Conservation (phyloP, 2,888 invertebrate genomes). For the Marasmarcha lunaedactyla region DNA sequence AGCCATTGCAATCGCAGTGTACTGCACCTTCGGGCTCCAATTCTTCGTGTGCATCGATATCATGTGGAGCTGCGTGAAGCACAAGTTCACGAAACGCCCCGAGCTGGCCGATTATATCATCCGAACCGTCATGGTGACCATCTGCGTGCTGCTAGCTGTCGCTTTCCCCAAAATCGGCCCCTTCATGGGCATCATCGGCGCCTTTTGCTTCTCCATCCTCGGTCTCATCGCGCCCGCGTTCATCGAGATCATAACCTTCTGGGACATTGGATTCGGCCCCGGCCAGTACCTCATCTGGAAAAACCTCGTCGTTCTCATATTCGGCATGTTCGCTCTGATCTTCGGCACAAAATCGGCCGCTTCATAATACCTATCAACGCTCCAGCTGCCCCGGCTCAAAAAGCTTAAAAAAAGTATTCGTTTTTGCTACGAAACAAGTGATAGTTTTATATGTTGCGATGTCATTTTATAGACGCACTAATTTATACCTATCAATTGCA, state of each 20-base stretch:
- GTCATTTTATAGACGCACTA: too few relatives aligned
- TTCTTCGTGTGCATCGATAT: slow-evolving; percentile 97
- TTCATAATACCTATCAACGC: slow-evolving; percentile 26
- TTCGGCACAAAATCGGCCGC: slow-evolving; percentile 74
- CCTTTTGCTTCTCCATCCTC: slow-evolving; percentile 91
- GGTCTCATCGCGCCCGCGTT: slow-evolving; percentile 89
- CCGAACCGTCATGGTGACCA: slow-evolving; percentile 74
- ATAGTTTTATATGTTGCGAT: too few relatives aligned
- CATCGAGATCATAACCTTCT: slow-evolving; percentile 87
- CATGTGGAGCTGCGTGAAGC: slow-evolving; percentile 86
- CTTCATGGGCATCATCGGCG: slow-evolving; percentile 92
- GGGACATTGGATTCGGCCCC: slow-evolving; percentile 84
- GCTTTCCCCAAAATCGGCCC: slow-evolving; percentile 90
- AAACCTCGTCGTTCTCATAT: slow-evolving; percentile 78
- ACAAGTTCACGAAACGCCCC: slow-evolving; percentile 76
- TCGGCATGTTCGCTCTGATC: slow-evolving; percentile 84
- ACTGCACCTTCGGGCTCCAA: slow-evolving; percentile 95
- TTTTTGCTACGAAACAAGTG: too few relatives aligned
- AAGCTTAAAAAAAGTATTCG: too few relatives aligned
- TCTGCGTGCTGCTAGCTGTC: slow-evolving; percentile 82
- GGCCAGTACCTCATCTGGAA: slow-evolving; percentile 82
- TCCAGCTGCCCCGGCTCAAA: not conserved
- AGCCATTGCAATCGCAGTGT: slow-evolving; percentile 89
- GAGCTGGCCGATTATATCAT: slow-evolving; percentile 81
- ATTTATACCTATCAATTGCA: too few relatives aligned